phyloP scores from a whole-genome alignment of 2,797 vertebrate species.

The Acanthiza pusilla region DNA sequence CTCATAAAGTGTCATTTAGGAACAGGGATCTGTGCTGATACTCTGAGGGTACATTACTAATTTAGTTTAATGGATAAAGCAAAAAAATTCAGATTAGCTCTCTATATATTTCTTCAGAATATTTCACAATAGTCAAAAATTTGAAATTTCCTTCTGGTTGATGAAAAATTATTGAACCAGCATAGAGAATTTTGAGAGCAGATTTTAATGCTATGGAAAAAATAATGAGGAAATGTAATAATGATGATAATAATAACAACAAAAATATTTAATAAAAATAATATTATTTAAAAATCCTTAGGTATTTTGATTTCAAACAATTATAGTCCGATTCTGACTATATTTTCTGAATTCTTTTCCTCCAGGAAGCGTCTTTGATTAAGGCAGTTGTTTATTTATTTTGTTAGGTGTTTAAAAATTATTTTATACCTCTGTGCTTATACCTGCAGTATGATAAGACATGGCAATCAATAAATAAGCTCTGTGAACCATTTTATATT shows the following conservation, averaged over 20 bases:
- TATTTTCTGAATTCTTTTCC: neutral
- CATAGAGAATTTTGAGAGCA: neutral
- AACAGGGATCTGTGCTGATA: neutral
- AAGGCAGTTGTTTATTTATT: constrained; percentile 8
- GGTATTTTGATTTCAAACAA: neutral
- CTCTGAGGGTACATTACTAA: neutral
- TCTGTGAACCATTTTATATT: neutral
- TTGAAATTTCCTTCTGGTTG: neutral
- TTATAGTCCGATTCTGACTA: neutral
- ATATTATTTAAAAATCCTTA: rapidly evolving
- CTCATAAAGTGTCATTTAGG: neutral
- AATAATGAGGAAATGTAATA: neutral
- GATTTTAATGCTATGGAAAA: neutral
- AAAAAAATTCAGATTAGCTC: neutral
- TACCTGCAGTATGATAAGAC: neutral
- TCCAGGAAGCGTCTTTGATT: neutral
- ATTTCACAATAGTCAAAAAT: neutral
- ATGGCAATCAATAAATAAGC: neutral
- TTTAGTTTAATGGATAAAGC: neutral
- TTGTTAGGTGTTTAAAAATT: constrained; percentile 3
- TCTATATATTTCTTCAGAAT: neutral
- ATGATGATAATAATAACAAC: neutral
- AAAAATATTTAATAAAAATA: neutral
- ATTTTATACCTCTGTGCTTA: neutral
- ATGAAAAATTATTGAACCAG: neutral